Conservation (phyloP, 2,797 vertebrate genomes). For the Enteromius radiatus region DNA sequence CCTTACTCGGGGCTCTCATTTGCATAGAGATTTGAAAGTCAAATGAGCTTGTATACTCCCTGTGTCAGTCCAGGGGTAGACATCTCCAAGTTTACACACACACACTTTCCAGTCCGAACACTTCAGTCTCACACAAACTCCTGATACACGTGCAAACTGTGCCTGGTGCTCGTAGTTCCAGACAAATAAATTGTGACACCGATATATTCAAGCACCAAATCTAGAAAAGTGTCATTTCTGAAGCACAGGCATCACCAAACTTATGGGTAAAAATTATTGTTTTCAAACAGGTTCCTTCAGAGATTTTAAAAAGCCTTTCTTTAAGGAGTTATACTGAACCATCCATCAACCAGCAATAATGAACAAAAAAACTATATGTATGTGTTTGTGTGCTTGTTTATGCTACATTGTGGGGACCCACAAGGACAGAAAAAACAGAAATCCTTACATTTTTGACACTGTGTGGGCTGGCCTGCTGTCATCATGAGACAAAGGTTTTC, state of each 20-base stretch:
- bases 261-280: not conserved
- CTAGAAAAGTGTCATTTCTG: not conserved
- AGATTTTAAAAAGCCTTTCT: not conserved
- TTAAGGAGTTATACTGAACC: not conserved
- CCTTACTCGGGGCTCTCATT: constrained; percentile 57
- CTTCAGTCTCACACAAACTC: constrained; percentile 19
- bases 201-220: not conserved
- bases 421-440: too few species aligned
- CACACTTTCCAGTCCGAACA: constrained; percentile 32
- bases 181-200: not conserved
- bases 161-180: not conserved
- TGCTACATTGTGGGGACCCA: too few species aligned
- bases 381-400: not conserved
- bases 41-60: constrained; percentile 64
- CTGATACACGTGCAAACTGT: constrained; percentile 17
- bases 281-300: not conserved
- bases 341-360: not conserved
- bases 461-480: too few species aligned
- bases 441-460: too few species aligned
- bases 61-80: constrained; percentile 56
- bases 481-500: too few species aligned
- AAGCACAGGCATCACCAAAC: not conserved
- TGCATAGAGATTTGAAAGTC: constrained; percentile 70
- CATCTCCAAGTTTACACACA: constrained; percentile 54
- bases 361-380: not conserved